Conservation (phyloP, 2,113 vertebrate species). For the Strix aluco region DNA sequence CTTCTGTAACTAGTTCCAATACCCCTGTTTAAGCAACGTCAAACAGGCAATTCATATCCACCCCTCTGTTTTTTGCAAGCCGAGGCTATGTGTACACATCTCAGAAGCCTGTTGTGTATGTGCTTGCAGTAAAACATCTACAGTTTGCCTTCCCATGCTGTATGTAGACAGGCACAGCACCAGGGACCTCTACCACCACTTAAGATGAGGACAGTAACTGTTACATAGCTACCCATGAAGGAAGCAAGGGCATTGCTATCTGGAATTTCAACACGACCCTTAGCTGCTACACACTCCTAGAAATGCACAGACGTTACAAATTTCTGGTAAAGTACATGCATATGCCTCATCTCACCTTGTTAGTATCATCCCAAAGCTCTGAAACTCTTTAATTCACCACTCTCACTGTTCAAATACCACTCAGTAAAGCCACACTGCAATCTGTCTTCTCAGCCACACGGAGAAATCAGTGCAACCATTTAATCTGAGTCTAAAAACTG, state of each 20-base stretch:
- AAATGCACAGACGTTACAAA: not conserved
- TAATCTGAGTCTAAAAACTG: not conserved
- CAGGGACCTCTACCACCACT: not conserved
- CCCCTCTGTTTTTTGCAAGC: not conserved
- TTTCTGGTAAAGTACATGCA: not conserved
- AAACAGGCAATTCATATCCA: not conserved
- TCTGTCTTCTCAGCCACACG: not conserved
- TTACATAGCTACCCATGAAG: not conserved
- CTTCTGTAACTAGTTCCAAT: not conserved
- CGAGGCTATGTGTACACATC: not conserved
- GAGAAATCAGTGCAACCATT: not conserved
- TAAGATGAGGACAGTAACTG: not conserved
- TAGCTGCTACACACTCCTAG: not conserved
- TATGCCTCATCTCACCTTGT: not conserved
- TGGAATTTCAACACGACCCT: not conserved
- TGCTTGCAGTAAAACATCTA: not conserved
- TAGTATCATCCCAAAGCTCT: not conserved
- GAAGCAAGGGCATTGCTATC: accelerated
- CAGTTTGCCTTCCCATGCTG: not conserved
- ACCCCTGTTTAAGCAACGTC: not conserved
- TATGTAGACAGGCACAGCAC: not conserved
- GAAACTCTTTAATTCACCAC: not conserved
- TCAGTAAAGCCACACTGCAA: not conserved
- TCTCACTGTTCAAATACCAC: not conserved
- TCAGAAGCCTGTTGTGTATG: not conserved